Evolutionary conservation across 1,140 invertebrate species (phyloP), one percentile per base, ranked within the genome.

Genomic region (Drosophila baimaii): DNA sequence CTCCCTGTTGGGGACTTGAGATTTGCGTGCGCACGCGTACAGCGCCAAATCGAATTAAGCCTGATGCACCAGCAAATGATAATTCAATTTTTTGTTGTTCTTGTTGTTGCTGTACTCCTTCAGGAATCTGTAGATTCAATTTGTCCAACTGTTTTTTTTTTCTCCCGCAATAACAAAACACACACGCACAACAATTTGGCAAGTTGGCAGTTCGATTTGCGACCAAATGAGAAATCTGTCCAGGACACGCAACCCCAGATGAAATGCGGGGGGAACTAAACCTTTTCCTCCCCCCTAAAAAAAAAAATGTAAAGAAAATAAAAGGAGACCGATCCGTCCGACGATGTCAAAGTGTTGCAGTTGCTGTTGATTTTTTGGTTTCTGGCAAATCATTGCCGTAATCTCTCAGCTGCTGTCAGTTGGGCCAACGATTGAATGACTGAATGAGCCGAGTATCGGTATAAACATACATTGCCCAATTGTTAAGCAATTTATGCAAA

Each of bases 1-100:
- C n/a, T n/a, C n/a, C 43, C 69, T 19, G 15, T 35, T 44, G 65
- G 51, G 31, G 19, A 49, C 17, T 37, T 9, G 8, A 12, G 43
- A 79, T 46, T 79, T 90, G 79, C 86, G 86, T 90, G 86, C 86
- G 86, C 82, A 83, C 86, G 79, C 82, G 82, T 90, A 81, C 54
- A 83, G 88, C 82, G 88, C 88, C 86, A 90, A 82, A 90, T 77
- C 86, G 77, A 90, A 90, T 90, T 90, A 90, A 81, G 72, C 54
- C 77, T 90, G 82, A 89, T 88, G 77, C 84, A 74, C 68, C 57
- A 54, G 62, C 68, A 85, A 86, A 84, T 90, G 86, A 90, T 90
- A 90, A 90, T 90, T 83, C 75, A 90, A 90, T 90, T 90, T 77
- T 79, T 81, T 49, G 41, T 33, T 46, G 5, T 46, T 59, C n/a